Conservation (phyloP, 2,888 invertebrate genomes). For the Clepsis dumicolana region DNA sequence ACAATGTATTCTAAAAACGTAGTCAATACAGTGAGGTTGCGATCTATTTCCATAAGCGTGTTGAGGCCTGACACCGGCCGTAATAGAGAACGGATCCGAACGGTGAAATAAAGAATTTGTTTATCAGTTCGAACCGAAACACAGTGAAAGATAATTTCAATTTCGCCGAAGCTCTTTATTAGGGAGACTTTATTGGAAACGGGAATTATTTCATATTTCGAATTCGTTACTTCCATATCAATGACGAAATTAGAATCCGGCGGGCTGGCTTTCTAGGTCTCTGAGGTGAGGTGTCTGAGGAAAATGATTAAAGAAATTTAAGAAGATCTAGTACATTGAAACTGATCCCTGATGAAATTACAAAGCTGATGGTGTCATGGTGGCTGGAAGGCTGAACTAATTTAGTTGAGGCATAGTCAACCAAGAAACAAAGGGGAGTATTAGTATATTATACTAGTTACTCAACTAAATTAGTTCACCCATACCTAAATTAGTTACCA, state of each 20-base stretch:
- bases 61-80: conserved; percentile 26
- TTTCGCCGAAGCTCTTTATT: conserved; percentile 4
- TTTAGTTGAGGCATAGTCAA: too few relatives aligned
- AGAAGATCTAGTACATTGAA: too few relatives aligned
- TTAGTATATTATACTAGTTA: too few relatives aligned
- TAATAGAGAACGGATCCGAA: conserved; percentile 27
- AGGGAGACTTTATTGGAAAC: background rate
- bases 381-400: too few relatives aligned
- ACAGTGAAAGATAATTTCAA: conserved; percentile 2
- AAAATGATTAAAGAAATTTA: background rate
- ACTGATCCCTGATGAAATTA: too few relatives aligned
- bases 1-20: conserved; percentile 41
- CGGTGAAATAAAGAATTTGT: conserved; percentile 14
- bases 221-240: conserved; percentile 1
- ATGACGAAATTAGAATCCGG: background rate
- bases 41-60: conserved; percentile 42
- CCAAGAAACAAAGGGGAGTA: too few relatives aligned
- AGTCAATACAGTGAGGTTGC: conserved; percentile 35
- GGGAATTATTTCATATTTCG: conserved; percentile 1
- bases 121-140: background rate
- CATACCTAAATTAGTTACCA: too few relatives aligned
- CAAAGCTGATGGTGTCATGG: too few relatives aligned
- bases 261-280: background rate
- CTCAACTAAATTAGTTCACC: too few relatives aligned
- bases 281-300: background rate